Evolutionary conservation across 2,797 vertebrate species (phyloP).

Genomic region (Bufotes viridis): DNA sequence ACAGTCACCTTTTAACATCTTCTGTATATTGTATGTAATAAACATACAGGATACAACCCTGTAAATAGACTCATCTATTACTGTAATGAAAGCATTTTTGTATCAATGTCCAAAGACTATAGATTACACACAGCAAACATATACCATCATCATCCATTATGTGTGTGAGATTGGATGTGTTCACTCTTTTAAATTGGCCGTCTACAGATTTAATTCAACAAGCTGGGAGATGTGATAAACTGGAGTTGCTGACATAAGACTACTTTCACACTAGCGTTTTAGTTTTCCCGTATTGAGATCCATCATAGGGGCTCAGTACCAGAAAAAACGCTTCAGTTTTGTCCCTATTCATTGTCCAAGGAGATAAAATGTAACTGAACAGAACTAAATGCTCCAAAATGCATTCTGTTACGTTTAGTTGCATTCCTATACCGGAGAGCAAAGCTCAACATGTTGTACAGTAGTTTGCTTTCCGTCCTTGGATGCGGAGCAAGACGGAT

Average conservation of each 20-base stretch:
- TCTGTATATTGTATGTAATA: neutral
- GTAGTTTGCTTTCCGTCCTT: too few species aligned
- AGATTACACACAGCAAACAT: neutral
- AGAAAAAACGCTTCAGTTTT: too few species aligned
- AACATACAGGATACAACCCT: neutral
- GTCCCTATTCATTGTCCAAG: too few species aligned
- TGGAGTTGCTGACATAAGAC: neutral
- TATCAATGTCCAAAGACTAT: neutral
- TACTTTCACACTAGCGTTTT: too few species aligned
- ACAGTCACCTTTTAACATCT: neutral
- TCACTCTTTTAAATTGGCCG: neutral
- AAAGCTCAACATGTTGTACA: too few species aligned
- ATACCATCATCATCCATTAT: neutral
- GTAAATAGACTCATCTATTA: neutral
- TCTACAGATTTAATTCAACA: slow-evolving; percentile 6
- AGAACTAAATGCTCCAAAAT: too few species aligned
- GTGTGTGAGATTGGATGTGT: neutral
- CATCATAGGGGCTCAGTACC: too few species aligned
- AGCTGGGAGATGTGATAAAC: slow-evolving; percentile 9
- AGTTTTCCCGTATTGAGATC: too few species aligned
- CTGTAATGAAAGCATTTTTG: neutral
- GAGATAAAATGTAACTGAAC: too few species aligned
- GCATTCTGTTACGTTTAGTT: too few species aligned
- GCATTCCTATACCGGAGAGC: too few species aligned
- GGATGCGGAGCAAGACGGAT: too few species aligned